These are phyloP conservation scores for Drosophila borborema DNA, from an alignment of 2,888 invertebrate species.

Conservation along the genomic window DNA sequence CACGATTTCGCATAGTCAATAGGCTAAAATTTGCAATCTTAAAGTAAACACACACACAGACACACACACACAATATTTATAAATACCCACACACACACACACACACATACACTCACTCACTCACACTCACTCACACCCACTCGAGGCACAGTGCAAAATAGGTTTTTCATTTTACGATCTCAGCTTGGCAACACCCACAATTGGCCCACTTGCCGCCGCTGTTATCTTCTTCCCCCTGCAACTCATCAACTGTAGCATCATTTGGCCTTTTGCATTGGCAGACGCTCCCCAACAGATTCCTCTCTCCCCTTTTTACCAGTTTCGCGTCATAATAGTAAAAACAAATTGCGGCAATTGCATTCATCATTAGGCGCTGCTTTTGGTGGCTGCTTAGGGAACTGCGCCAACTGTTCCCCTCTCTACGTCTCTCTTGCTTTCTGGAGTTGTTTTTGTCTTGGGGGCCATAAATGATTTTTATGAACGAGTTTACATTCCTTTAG, in stretches of 20 bases:
- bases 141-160: conserved; percentile 14
- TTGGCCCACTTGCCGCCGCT: background rate
- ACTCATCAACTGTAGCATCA: background rate
- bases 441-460: conserved; percentile 40
- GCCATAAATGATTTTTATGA: conserved; percentile 76
- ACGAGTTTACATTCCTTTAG: conserved; percentile 71
- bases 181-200: conserved; percentile 33
- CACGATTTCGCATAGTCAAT: conserved; percentile 48
- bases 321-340: conserved; percentile 66
- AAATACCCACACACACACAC: conserved; percentile 37
- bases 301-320: background rate
- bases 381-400: conserved; percentile 37
- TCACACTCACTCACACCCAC: conserved; percentile 21
- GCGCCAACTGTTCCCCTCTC: conserved; percentile 1
- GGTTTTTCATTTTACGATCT: conserved; percentile 58
- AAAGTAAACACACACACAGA: conserved; percentile 22
- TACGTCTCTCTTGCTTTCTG: background rate
- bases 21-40: conserved; percentile 37
- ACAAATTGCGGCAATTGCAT: conserved; percentile 78
- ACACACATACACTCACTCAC: conserved; percentile 18
- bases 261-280: conserved; percentile 29
- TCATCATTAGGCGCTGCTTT: conserved; percentile 65
- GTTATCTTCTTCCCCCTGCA: background rate
- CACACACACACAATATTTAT: conserved; percentile 26
- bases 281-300: background rate